A percentile compares a stretch with the other conserved stretches of the same genome.
Evolutionary conservation across 2,113 vertebrate species (phyloP).

Genomic region (Brienomyrus brachyistius): DNA sequence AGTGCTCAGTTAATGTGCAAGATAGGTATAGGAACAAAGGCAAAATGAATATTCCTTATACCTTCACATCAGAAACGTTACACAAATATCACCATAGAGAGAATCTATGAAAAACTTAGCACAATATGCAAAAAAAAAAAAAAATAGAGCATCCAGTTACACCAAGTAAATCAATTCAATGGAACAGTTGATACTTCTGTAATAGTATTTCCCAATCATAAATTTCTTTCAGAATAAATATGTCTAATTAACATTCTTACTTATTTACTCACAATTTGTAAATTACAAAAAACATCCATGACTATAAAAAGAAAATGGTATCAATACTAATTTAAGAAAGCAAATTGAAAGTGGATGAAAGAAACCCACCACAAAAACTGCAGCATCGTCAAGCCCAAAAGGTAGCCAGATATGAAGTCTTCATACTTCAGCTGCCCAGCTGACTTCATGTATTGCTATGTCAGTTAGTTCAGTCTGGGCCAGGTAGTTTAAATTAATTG

Average conservation of each 20-base stretch:
- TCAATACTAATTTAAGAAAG: background rate
- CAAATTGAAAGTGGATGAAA: background rate
- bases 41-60: background rate
- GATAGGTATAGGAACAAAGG: background rate
- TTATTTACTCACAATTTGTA: background rate
- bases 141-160: background rate
- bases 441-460: background rate
- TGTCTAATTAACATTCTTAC: background rate
- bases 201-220: background rate
- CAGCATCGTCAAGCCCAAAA: background rate
- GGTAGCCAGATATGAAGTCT: background rate
- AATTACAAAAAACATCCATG: background rate
- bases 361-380: background rate
- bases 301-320: background rate
- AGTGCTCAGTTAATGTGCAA: background rate
- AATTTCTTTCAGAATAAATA: background rate
- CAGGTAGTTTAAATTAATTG: background rate
- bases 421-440: background rate
- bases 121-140: background rate
- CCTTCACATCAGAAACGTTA: background rate
- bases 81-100: background rate
- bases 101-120: background rate
- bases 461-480: background rate
- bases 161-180: background rate
- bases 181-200: background rate